Percentiles rank a stretch among this genome's conserved stretches.
These are phyloP conservation scores for Phalacrocorax aristotelis DNA, from an alignment of 2,113 vertebrate species.

Conservation along the genomic window DNA sequence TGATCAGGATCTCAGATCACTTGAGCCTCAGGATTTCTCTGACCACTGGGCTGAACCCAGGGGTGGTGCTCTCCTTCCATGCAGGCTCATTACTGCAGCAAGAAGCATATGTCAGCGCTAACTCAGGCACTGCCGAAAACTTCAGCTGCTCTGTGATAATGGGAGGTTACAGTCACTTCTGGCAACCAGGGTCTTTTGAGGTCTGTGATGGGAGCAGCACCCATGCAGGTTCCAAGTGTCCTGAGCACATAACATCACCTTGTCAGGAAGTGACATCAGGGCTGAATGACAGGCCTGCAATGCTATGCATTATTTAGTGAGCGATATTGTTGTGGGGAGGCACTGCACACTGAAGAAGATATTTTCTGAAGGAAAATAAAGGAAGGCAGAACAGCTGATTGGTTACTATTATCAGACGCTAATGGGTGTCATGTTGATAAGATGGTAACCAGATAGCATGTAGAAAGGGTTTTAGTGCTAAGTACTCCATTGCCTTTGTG, in stretches of 20 bases:
- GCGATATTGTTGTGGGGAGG: neutral
- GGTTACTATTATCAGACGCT: conserved; percentile 77
- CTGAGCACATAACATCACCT: neutral
- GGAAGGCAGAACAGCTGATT: conserved; percentile 77
- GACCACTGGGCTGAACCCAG: neutral
- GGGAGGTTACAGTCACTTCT: neutral
- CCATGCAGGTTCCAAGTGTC: neutral
- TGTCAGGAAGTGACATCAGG: conserved; percentile 59
- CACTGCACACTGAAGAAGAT: neutral
- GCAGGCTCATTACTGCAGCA: neutral
- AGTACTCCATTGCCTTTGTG: conserved; percentile 73
- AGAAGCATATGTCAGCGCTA: neutral
- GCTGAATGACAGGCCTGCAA: neutral
- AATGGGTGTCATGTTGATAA: conserved; percentile 84
- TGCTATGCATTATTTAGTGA: conserved; percentile 42
- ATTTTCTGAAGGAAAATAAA: conserved; percentile 71
- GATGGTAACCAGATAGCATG: conserved; percentile 80
- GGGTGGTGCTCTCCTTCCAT: neutral
- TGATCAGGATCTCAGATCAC: neutral
- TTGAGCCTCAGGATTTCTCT: neutral
- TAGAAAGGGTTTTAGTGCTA: conserved; percentile 79
- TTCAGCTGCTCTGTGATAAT: neutral
- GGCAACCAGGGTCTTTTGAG: neutral
- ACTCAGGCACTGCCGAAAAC: neutral
- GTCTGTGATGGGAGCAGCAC: neutral